Evolutionary conservation across 2,888 invertebrate genomes (phyloP).

Genomic region (Trisateles emortualis): DNA sequence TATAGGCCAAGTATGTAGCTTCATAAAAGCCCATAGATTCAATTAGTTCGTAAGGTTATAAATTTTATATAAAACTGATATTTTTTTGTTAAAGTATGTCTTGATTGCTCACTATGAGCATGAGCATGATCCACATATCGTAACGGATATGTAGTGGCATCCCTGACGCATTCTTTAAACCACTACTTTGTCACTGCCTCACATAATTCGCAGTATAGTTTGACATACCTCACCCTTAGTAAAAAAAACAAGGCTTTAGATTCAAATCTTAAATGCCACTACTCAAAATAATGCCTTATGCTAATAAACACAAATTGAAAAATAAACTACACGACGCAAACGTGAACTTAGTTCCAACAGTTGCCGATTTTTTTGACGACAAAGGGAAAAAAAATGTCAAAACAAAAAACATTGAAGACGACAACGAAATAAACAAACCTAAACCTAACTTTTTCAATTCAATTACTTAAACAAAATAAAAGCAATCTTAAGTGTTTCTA

Average conservation of each 20-base stretch:
- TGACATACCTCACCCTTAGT: background rate
- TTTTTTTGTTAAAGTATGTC: no score
- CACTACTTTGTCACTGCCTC: background rate
- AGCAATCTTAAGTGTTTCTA: background rate
- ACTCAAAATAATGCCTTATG: no score
- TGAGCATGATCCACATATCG: background rate
- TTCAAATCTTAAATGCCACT: no score
- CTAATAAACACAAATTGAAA: no score
- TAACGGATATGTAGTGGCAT: background rate
- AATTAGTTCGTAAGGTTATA: background rate
- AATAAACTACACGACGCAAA: no score
- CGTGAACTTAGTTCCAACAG: no score
- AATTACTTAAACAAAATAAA: conserved; percentile 1
- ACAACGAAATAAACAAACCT: background rate
- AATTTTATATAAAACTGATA: background rate
- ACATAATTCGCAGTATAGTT: background rate
- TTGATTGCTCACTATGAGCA: background rate
- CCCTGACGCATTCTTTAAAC: background rate
- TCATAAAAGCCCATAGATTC: no score
- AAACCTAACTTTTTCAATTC: conserved; percentile 9
- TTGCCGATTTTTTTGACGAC: no score
- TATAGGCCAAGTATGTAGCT: no score
- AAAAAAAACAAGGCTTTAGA: background rate
- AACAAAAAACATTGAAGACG: background rate
- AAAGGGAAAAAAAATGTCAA: background rate